Conservation (phyloP, 2,888 invertebrate genomes). For the Plebejus melissa region DNA sequence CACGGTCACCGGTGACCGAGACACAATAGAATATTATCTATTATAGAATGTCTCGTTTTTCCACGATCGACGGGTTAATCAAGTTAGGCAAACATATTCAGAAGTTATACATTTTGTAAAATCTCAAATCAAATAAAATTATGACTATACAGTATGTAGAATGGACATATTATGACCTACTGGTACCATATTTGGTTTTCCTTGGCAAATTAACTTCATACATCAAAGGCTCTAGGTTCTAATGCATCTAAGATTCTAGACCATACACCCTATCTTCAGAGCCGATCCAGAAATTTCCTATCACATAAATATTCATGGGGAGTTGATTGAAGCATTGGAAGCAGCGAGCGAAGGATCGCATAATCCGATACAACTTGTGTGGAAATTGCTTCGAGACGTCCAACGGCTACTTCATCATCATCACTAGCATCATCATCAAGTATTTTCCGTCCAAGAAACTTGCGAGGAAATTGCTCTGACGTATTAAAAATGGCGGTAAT, state of each 20-base stretch:
- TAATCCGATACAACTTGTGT: slow-evolving; percentile 18
- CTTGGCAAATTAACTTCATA: neutral
- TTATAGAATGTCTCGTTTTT: no score
- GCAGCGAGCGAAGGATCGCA: slow-evolving; percentile 10
- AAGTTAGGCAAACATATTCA: no score
- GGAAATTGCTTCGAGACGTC: slow-evolving; percentile 5
- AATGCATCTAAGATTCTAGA: neutral
- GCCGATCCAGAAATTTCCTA: slow-evolving; percentile 7
- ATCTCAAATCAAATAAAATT: no score
- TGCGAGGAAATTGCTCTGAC: no score
- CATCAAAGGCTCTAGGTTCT: neutral
- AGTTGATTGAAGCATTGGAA: slow-evolving; percentile 21
- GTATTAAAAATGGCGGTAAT: no score
- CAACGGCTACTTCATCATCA: neutral
- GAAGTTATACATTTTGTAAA: no score
- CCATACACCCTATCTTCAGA: neutral
- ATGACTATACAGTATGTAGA: no score
- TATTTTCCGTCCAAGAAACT: neutral
- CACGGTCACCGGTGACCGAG: no score
- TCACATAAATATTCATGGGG: slow-evolving; percentile 22
- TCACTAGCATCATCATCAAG: neutral
- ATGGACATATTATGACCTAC: no score
- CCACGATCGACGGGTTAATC: no score
- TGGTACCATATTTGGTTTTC: no score
- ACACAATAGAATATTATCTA: no score